Conservation (phyloP, 2,113 vertebrate species). For the Aythya baeri region DNA sequence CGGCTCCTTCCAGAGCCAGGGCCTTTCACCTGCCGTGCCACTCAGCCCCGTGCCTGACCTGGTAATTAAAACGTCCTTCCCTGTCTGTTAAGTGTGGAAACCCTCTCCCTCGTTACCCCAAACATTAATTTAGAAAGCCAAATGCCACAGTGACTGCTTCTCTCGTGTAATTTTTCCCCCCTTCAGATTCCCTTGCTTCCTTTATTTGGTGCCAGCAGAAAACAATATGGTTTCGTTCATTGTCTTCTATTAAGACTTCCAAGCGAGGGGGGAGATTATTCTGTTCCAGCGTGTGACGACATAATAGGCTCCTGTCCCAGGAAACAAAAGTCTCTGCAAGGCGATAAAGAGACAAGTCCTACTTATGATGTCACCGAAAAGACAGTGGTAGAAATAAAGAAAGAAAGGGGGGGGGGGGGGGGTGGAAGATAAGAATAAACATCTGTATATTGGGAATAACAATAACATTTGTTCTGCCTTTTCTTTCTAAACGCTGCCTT, state of each 20-base stretch:
- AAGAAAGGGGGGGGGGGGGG: neutral
- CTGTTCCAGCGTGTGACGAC: constrained; percentile 74
- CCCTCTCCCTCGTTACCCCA: constrained; percentile 49
- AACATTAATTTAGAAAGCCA: constrained; percentile 55
- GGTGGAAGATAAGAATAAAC: constrained; percentile 55
- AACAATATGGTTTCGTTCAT: constrained; percentile 57
- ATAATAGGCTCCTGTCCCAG: constrained; percentile 82
- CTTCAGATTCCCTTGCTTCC: constrained; percentile 61
- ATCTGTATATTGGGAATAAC: constrained; percentile 74
- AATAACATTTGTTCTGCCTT: constrained; percentile 60
- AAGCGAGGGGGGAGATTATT: constrained; percentile 60
- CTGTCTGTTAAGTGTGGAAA: constrained; percentile 50
- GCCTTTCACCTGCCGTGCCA: constrained; percentile 31
- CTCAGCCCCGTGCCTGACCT: constrained; percentile 41
- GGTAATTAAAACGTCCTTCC: constrained; percentile 53
- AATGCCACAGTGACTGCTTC: constrained; percentile 39
- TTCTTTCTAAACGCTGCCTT: constrained; percentile 48
- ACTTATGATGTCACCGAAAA: constrained; percentile 76
- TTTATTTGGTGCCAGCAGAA: constrained; percentile 62
- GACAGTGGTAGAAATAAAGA: constrained; percentile 74
- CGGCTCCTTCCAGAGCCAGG: constrained; percentile 6
- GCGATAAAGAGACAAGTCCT: constrained; percentile 73
- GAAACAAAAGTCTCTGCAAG: constrained; percentile 78
- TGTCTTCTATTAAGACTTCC: constrained; percentile 63
- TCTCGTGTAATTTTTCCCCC: neutral